Percentiles rank a stretch among this genome's conserved stretches.
phyloP scores from a whole-genome alignment of 2,888 invertebrate species.

The Crocallis elinguaria region DNA sequence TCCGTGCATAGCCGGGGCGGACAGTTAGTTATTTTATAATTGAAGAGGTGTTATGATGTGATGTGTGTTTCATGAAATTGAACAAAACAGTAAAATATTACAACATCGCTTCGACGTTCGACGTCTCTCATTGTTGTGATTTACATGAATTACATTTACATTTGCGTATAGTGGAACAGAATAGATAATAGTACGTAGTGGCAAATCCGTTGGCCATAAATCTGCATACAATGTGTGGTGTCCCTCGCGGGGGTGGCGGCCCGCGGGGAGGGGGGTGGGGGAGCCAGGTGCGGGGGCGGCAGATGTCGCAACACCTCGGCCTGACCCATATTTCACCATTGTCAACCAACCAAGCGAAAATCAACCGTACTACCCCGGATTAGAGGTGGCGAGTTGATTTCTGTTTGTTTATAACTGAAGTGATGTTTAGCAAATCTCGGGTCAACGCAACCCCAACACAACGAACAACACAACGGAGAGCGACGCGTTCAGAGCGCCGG shows the following conservation, averaged over 20 bases:
- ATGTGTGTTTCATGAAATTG: not conserved
- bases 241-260: constrained; percentile 32
- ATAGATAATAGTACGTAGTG: too few relatives aligned
- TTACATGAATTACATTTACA: constrained; percentile 22
- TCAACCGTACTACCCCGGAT: constrained; percentile 9
- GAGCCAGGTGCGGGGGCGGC: constrained; percentile 77
- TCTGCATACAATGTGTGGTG: constrained; percentile 68
- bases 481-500: too few relatives aligned
- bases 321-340: constrained; percentile 62
- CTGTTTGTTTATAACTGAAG: constrained; percentile 18
- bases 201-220: constrained; percentile 50
- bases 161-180: too few relatives aligned
- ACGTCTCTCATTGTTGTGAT: constrained; percentile 7
- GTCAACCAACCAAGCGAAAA: not conserved
- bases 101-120: not conserved
- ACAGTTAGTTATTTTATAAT: too few relatives aligned
- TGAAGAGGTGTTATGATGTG: too few relatives aligned
- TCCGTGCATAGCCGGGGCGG: too few relatives aligned
- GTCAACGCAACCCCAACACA: too few relatives aligned
- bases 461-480: too few relatives aligned
- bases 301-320: constrained; percentile 59
- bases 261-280: constrained; percentile 26
- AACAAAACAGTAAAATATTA: not conserved
- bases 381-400: not conserved
- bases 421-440: constrained; percentile 16